Evolutionary conservation across 1,140 invertebrate genomes (phyloP), one percentile per base, ranked within the genome.

Genomic region (Drosophila athabasca): DNA sequence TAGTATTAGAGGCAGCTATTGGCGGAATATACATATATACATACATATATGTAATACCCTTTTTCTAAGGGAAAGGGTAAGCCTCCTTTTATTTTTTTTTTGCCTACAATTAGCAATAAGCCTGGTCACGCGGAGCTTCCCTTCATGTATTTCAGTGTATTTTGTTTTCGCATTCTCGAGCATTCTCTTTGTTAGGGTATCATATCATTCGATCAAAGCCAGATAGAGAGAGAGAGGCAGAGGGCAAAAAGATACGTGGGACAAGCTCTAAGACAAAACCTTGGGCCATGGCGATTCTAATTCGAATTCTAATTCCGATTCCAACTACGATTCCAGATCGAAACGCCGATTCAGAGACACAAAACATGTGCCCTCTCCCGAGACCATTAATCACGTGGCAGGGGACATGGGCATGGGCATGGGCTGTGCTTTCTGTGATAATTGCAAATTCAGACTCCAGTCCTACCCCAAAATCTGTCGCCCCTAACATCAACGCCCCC

Each of bases 321-420:
- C 59, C 17, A 35, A 65, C 65, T 53, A 22, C 45, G 61, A 66
- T 43, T 66, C 8, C 51, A 29, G 65, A 41, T 53, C 51, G 48
- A 29, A 45, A 35, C 17, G 26, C 48, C 29, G 15, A 26, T 15
- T 46, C 41, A 24, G 46, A 13, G 17, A 26, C 46, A 26, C 46
- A 53, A 44, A 52, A 52, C 59, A 52, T 31, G 31, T 54, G 26
- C 61, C 44, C 13, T 6, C 7, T 35, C 31, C 26, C 44, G 46
- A 19, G 59, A 79, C 52, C 70, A 75, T 74, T 54, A 62, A 80
- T 76, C 67, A 80, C 35, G 35, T 35, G 43, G 24, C 19, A 8
- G 35, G 51, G 50, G 43, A n/a, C 19, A 8, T 46, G 51, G 50
- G 54, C 41, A 5, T 17, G 50, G 11, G 8, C 17, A 15, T 1